Evolutionary conservation across 1,140 invertebrate genomes (phyloP), one percentile per base, ranked within the genome.

Genomic region (Zaprionus vittiger): DNA sequence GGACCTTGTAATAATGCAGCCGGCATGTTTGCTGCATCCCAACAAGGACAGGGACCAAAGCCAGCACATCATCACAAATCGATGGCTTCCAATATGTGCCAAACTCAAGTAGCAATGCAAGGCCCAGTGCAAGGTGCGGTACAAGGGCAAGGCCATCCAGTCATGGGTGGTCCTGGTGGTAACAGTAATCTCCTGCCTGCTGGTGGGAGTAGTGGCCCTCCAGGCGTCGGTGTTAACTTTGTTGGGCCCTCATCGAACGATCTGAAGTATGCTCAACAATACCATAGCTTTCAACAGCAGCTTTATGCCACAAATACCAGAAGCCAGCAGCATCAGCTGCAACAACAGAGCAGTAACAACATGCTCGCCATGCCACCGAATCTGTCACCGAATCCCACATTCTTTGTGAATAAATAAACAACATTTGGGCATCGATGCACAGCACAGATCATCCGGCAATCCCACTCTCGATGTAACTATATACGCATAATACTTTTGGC

Each of bases 201-300:
- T 94, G 7, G 28, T 17, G 67, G 66, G 17, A 75, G 31, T 44
- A 52, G 44, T 31, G 62, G 95, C 78, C 66, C 20, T 56, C 24
- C 24, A 12, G n/a, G 57, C 22, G 49, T 71, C 11, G 69, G 64
- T 4, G 69, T 69, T 4, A 89, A 81, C 22, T 98, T 97, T 89
- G 96, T 97, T 54, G 96, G 97, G 14, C 97, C 97, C 3, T 96
- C 95, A 15, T 97, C 97, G 63, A 95, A 96, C 55, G 97, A 98
- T 94, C 96, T 97, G 14, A 98, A 97, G 92, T 98, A 98, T 94
- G 97, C 97, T 83, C 97, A 98, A 92, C 97, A 98, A 94, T 98
- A 97, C 94, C 97, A 98, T 93, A 97, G 98, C 93, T 98, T 98
- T 94, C 98, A 98, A 91, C 98, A 98, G 92, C 97, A 98, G 93